phyloP scores from a whole-genome alignment of 2,113 vertebrate species.

The Zosterops hypoxanthus region DNA sequence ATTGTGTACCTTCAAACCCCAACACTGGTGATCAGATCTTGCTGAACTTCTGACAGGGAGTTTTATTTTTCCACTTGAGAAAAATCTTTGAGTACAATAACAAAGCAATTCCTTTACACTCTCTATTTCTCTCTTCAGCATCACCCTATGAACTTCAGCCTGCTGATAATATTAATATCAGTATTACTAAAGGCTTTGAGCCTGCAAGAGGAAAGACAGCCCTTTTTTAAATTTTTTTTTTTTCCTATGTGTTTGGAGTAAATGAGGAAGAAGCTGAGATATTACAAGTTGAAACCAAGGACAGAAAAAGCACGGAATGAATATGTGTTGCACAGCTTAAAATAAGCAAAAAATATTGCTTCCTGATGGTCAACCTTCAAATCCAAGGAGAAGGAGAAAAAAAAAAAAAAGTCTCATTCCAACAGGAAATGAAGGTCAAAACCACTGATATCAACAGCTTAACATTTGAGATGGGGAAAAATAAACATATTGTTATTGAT shows the following conservation, averaged over 20 bases:
- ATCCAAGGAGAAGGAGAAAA: neutral
- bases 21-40: accelerated
- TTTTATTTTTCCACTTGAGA: neutral
- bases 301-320: neutral
- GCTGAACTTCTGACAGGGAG: neutral
- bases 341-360: neutral
- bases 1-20: neutral
- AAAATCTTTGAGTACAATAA: neutral
- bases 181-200: neutral
- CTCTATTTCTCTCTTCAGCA: neutral
- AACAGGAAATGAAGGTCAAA: neutral
- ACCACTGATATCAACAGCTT: neutral
- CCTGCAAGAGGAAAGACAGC: neutral
- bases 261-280: neutral
- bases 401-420: neutral
- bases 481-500: neutral
- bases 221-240: neutral
- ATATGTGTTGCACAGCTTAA: neutral
- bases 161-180: neutral
- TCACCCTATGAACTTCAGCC: neutral
- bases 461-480: neutral
- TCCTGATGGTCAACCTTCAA: neutral
- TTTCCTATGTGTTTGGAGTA: neutral
- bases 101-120: neutral
- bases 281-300: neutral